A percentile compares a stretch with the other conserved stretches of the same genome.
phyloP scores from a whole-genome alignment of 2,888 invertebrate species.

The Coenonympha glycerion region DNA sequence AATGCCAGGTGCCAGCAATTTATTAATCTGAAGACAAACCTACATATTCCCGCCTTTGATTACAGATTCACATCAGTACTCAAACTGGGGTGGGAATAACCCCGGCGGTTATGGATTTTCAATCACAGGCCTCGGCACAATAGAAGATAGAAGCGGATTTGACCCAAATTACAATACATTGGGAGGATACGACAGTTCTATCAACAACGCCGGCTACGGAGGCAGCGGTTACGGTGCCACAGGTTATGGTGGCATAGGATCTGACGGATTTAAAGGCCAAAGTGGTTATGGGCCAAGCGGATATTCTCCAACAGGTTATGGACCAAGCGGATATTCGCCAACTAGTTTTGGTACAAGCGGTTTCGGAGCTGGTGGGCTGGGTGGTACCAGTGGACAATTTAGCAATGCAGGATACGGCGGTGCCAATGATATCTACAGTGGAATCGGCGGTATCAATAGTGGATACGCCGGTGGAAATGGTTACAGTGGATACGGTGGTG shows the following conservation, averaged over 20 bases:
- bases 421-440: slow-evolving; percentile 48
- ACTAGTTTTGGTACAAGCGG: slow-evolving; percentile 21
- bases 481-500: slow-evolving; percentile 78
- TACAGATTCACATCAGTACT: slow-evolving; percentile 35
- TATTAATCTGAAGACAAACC: too few species aligned
- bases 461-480: slow-evolving; percentile 54
- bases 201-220: slow-evolving; percentile 19
- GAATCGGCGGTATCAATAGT: slow-evolving; percentile 77
- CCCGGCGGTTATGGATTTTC: slow-evolving; percentile 41
- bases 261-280: slow-evolving; percentile 23
- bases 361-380: slow-evolving; percentile 16
- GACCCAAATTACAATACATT: slow-evolving; percentile 22
- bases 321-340: slow-evolving; percentile 1
- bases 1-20: too few species aligned
- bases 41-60: background rate
- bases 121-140: slow-evolving; percentile 31
- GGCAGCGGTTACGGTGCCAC: slow-evolving; percentile 24
- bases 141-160: slow-evolving; percentile 26
- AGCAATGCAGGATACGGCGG: slow-evolving; percentile 22
- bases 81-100: slow-evolving; percentile 55
- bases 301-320: slow-evolving; percentile 13
- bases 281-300: slow-evolving; percentile 6
- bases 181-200: slow-evolving; percentile 27
- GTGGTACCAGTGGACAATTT: slow-evolving; percentile 23
- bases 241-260: slow-evolving; percentile 25